Evolutionary conservation across 2,797 vertebrate genomes (phyloP).

Genomic region (Notolepis coatsorum): DNA sequence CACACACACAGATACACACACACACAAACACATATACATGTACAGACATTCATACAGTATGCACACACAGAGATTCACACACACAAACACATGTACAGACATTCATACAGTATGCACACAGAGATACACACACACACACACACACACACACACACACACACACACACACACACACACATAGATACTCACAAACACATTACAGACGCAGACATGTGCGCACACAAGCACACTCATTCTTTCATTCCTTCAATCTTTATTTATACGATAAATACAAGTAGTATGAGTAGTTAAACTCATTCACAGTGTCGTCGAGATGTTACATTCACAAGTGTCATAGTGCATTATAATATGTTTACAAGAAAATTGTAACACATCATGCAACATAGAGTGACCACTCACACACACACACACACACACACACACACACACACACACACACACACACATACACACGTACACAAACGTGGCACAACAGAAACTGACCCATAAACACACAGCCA

Average conservation of each 20-base stretch:
- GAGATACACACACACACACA: conserved; percentile 31
- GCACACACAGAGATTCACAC: conserved; percentile 42
- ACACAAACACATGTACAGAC: conserved; percentile 13
- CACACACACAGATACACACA: conserved; percentile 23
- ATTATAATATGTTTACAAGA: no score
- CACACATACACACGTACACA: conserved; percentile 15
- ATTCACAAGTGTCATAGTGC: no score
- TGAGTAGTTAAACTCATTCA: no score
- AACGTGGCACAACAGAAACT: neutral
- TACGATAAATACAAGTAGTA: no score
- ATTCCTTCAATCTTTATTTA: no score
- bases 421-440: conserved; percentile 21
- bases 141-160: conserved; percentile 21
- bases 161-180: conserved; percentile 16
- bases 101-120: conserved; percentile 43
- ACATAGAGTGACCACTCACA: conserved; percentile 5
- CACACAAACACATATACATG: no score
- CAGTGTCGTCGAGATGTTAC: no score
- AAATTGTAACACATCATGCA: no score
- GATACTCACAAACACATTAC: conserved; percentile 16
- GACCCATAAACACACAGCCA: conserved; percentile 26
- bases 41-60: conserved; percentile 19
- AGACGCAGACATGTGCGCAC: no score
- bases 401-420: conserved; percentile 5
- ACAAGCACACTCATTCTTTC: neutral